Evolutionary conservation across 2,888 invertebrate genomes (phyloP), one percentile per base, ranked within the genome.

Genomic region (Synergus gifuensis): DNA sequence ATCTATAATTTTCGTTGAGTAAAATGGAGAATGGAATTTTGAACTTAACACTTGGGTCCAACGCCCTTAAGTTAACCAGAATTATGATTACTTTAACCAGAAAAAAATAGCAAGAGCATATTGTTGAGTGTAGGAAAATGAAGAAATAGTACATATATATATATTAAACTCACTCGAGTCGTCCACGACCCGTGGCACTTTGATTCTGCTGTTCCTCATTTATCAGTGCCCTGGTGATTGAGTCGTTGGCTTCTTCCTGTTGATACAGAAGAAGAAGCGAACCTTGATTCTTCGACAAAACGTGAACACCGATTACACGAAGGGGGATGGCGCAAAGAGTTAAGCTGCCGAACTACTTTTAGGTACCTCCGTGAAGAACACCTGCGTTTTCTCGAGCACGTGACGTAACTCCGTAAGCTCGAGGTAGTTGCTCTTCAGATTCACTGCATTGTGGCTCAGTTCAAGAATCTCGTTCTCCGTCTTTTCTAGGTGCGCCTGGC

Each of bases 391-490:
- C 92, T 97, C 96, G 78, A 99, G 94, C 60, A 99, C 98, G 89
- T 98, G 97, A 85, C 95, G 96, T 87, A 99, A 92, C 92, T 99
- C 99, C 0, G 96, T 97, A 89, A 99, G 94, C 92, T 99, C 98
- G 85, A 98, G 93, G 91, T 94, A 98, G 92, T 98, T 99, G 86
- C 96, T 96, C 93, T 98, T 97, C 88, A 99, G 92, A 89, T 97
- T 98, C 81, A 98, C 96, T 11, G 98, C 97, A 92, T 98, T 99
- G 89, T 97, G 96, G 81, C 98, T 98, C 83, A 99, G 94, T 93
- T 99, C 98, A 78, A 97, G 94, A 85, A 99, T 96, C 92, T 99
- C 99, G 86, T 97, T 97, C 92, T 99, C 99, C 36, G 98, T 96
- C 93, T 98, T 98, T 92, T 99, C 99, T 91, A 99, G 95, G 86